These are phyloP conservation scores for Casuarius casuarius DNA, from an alignment of 2,113 vertebrate species.

Conservation along the genomic window DNA sequence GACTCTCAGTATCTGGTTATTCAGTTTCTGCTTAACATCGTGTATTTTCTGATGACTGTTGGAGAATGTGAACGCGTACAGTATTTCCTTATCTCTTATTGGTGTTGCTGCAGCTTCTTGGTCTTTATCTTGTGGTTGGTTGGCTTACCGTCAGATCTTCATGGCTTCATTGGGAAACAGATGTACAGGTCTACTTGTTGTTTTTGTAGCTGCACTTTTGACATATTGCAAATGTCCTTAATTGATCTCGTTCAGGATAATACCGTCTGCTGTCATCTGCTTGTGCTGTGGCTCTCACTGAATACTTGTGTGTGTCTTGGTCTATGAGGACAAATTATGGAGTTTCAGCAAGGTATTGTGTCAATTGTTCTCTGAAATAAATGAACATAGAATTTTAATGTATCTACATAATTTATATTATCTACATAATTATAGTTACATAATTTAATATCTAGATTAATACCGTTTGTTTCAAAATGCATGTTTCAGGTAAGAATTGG, in stretches of 20 bases:
- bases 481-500: rapidly evolving
- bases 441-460: not conserved
- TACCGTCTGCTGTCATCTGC: slow-evolving; percentile 47
- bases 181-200: slow-evolving; percentile 57
- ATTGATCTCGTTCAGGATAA: slow-evolving; percentile 52
- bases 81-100: not conserved
- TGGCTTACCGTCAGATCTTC: slow-evolving; percentile 41
- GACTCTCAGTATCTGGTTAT: not conserved
- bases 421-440: not conserved
- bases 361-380: not conserved
- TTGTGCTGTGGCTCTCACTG: slow-evolving; percentile 25
- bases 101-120: not conserved
- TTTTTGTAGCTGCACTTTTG: slow-evolving; percentile 37
- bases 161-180: slow-evolving; percentile 56
- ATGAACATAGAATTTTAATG: not conserved
- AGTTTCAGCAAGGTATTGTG: not conserved
- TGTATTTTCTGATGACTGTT: slow-evolving; percentile 10
- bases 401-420: not conserved
- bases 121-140: slow-evolving; percentile 30
- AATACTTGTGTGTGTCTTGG: not conserved
- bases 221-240: slow-evolving; percentile 43
- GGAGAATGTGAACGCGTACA: not conserved
- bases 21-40: slow-evolving; percentile 6
- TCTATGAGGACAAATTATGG: not conserved
- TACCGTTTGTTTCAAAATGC: not conserved